These are phyloP conservation scores for Natator depressus DNA, from an alignment of 2,113 vertebrate genomes.

Conservation along the genomic window DNA sequence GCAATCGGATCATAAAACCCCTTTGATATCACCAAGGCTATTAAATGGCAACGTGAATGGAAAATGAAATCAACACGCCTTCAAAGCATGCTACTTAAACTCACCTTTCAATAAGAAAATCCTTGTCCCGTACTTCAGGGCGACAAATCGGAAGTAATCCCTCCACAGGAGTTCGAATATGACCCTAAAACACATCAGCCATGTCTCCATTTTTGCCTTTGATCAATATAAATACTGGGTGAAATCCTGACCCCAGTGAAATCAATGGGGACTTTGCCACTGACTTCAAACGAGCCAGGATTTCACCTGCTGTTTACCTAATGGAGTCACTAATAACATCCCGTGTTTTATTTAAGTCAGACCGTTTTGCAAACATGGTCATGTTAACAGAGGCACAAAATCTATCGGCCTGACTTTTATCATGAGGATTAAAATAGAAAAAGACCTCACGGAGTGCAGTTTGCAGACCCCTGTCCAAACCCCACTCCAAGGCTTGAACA, in stretches of 20 bases:
- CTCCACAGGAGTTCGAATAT: constrained; percentile 88
- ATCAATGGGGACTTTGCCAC: background rate
- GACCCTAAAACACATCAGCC: constrained; percentile 77
- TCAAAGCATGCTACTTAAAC: background rate
- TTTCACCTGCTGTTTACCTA: background rate
- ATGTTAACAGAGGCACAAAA: background rate
- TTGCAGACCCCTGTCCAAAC: background rate
- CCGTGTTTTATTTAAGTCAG: rapidly evolving
- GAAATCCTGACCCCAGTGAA: background rate
- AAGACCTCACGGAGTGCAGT: background rate
- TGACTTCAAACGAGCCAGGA: background rate
- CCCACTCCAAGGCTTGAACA: background rate
- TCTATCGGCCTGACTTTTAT: background rate
- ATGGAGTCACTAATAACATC: rapidly evolving
- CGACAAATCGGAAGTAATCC: constrained; percentile 87
- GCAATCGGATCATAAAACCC: background rate
- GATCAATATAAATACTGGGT: background rate
- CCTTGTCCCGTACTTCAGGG: constrained; percentile 80
- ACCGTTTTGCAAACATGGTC: rapidly evolving
- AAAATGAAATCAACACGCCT: background rate
- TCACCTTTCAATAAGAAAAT: constrained; percentile 82
- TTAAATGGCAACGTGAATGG: background rate
- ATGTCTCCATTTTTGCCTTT: background rate
- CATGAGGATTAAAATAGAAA: background rate
- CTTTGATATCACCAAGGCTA: background rate